Evolutionary conservation across 2,797 vertebrate genomes (phyloP).

Genomic region (Scolopax rusticola): DNA sequence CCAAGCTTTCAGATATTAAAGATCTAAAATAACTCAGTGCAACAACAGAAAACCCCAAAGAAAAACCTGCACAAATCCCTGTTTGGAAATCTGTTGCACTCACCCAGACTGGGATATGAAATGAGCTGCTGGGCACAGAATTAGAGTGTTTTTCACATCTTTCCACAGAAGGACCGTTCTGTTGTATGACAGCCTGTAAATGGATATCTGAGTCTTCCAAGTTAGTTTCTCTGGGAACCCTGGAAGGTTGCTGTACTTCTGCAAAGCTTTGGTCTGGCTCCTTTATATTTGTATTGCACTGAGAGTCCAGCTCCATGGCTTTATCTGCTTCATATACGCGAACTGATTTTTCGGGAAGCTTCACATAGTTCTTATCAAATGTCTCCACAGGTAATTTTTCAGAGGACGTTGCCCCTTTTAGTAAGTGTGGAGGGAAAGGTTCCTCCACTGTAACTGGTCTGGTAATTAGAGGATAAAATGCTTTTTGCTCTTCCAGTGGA

Average conservation of each 20-base stretch:
- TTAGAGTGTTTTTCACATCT: background rate
- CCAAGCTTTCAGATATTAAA: background rate
- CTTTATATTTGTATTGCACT: background rate
- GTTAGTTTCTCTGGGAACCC: background rate
- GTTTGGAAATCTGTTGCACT: background rate
- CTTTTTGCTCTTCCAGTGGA: conserved; percentile 44
- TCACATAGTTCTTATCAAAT: background rate
- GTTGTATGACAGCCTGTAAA: background rate
- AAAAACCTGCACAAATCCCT: background rate
- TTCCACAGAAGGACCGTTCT: background rate
- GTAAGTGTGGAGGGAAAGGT: background rate
- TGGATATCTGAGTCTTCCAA: background rate
- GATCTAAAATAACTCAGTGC: background rate
- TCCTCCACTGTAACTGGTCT: conserved; percentile 44
- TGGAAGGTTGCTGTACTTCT: background rate
- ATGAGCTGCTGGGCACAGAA: background rate
- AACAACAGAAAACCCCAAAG: background rate
- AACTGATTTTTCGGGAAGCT: background rate
- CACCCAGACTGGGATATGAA: conserved; percentile 49
- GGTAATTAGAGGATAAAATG: conserved; percentile 68
- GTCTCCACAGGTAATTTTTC: background rate
- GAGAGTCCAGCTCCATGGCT: background rate
- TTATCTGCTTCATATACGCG: background rate
- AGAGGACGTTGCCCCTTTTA: background rate
- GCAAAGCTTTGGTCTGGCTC: background rate